A percentile compares a stretch with the other conserved stretches of the same genome.
phyloP scores from a whole-genome alignment of 2,113 vertebrate species.

The Anas platyrhynchos region DNA sequence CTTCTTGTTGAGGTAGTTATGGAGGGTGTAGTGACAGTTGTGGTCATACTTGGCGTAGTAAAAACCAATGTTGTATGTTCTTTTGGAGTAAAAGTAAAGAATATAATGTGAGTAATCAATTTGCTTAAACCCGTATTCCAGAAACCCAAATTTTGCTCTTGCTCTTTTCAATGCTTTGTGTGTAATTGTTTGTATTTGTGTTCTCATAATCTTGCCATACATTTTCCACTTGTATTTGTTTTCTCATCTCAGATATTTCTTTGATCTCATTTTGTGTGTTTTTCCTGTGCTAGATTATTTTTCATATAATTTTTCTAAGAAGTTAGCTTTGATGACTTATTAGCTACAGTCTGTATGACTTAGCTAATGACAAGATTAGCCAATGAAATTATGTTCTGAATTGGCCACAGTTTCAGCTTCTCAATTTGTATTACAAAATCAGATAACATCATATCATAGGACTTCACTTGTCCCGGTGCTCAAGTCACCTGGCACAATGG shows the following conservation, averaged over 20 bases:
- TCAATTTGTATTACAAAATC: neutral
- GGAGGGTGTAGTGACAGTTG: neutral
- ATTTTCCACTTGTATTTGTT: neutral
- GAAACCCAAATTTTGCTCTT: neutral
- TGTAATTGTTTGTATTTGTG: neutral
- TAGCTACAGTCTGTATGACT: neutral
- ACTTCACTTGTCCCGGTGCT: neutral
- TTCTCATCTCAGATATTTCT: neutral
- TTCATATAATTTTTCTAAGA: neutral
- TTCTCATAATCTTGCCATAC: neutral
- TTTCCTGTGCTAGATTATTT: neutral
- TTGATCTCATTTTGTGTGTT: neutral
- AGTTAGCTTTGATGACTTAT: neutral
- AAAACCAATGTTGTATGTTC: slow-evolving; percentile 30
- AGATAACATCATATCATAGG: neutral
- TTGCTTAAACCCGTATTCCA: neutral
- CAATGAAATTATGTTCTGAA: neutral
- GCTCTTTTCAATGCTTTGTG: neutral
- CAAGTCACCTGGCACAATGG: neutral
- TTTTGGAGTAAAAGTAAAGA: slow-evolving; percentile 15
- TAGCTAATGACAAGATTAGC: neutral
- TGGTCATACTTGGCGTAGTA: neutral
- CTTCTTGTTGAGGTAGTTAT: neutral
- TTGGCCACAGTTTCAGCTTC: neutral
- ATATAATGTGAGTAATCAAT: neutral